phyloP scores from a whole-genome alignment of 2,888 invertebrate species.

The Xylota sylvarum region DNA sequence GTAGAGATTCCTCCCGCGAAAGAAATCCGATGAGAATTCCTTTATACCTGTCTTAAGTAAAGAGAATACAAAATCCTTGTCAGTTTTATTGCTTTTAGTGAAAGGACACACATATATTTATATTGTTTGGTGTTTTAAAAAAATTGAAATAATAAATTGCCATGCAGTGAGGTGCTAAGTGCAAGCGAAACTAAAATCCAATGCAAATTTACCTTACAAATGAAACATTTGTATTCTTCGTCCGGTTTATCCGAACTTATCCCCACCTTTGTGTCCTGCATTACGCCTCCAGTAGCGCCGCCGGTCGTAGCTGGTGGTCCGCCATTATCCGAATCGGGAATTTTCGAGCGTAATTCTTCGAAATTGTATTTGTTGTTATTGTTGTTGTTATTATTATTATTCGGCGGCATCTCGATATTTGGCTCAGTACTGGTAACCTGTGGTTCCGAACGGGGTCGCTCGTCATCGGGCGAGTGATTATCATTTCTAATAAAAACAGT shows the following conservation, averaged over 20 bases:
- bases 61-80: constrained; percentile 50
- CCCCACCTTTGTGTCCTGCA: constrained; percentile 85
- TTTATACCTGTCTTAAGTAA: constrained; percentile 84
- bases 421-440: constrained; percentile 84
- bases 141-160: constrained; percentile 48
- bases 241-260: constrained; percentile 85
- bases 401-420: constrained; percentile 81
- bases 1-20: constrained; percentile 84
- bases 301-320: constrained; percentile 45
- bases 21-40: constrained; percentile 84
- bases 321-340: constrained; percentile 86
- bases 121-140: constrained; percentile 17
- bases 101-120: constrained; percentile 30
- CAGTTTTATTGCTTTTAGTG: constrained; percentile 22
- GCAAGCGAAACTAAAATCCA: constrained; percentile 75
- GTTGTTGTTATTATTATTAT: constrained; percentile 80
- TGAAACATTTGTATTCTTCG: constrained; percentile 89
- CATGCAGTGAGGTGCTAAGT: constrained; percentile 67
- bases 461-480: constrained; percentile 82
- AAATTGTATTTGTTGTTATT: constrained; percentile 84
- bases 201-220: constrained; percentile 88
- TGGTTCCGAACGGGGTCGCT: constrained; percentile 83
- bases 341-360: constrained; percentile 87
- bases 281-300: constrained; percentile 79
- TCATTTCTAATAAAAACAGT: constrained; percentile 79